Conservation (phyloP, 2,113 vertebrate genomes). For the Rhinolophus sinicus region DNA sequence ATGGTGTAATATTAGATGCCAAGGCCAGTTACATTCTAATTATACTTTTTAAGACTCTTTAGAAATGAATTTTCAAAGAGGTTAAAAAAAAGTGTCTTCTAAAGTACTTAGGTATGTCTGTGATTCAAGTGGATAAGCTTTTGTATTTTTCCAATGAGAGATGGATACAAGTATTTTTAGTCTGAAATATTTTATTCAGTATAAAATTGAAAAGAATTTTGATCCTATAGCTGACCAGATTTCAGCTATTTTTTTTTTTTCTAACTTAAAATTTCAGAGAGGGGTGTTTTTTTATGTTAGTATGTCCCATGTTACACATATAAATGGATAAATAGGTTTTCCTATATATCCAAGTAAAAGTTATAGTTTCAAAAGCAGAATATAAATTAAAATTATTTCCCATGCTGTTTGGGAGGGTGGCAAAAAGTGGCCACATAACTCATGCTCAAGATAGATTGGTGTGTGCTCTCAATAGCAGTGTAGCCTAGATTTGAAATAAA, state of each 20-base stretch:
- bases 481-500: conserved; percentile 2
- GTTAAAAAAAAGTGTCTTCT: neutral
- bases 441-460: neutral
- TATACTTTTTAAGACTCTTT: neutral
- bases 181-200: conserved; percentile 14
- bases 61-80: neutral
- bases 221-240: neutral
- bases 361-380: neutral
- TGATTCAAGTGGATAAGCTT: neutral
- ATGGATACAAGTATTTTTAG: neutral
- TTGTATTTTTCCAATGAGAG: conserved; percentile 11
- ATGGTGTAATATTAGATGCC: neutral
- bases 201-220: conserved; percentile 15
- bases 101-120: conserved; percentile 14
- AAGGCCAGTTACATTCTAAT: neutral
- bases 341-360: neutral
- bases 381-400: conserved; percentile 14
- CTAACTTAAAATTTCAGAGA: neutral
- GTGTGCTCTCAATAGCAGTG: neutral
- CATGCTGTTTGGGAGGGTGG: neutral
- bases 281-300: neutral
- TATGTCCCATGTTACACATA: neutral
- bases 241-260: neutral
- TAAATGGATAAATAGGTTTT: neutral
- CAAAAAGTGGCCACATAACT: neutral